A percentile compares a stretch with the other conserved stretches of the same genome.
phyloP scores from a whole-genome alignment of 1,140 invertebrate genomes.

The Penaeus vannamei region DNA sequence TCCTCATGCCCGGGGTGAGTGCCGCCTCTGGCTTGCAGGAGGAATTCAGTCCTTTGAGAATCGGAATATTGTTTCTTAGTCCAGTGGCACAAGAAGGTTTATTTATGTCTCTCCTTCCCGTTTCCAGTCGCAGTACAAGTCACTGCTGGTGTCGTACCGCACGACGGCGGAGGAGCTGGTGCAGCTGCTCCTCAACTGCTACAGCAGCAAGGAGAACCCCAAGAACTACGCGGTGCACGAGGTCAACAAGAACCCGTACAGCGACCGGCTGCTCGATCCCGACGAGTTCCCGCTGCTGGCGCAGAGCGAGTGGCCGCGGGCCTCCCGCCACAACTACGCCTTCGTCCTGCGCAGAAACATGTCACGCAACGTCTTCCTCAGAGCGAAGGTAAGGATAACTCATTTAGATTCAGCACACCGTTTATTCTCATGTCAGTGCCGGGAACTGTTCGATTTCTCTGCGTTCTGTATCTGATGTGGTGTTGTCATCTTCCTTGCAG shows the following conservation, averaged over 20 bases:
- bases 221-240: conserved; percentile 91
- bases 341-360: conserved; percentile 48
- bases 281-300: conserved; percentile 87
- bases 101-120: conserved; percentile 35
- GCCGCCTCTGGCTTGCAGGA: not conserved
- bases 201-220: conserved; percentile 83
- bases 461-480: too few relatives aligned
- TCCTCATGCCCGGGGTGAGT: conserved; percentile 81
- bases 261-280: conserved; percentile 87
- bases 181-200: conserved; percentile 71
- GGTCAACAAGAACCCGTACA: conserved; percentile 82
- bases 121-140: conserved; percentile 68
- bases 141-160: conserved; percentile 65
- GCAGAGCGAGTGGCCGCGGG: conserved; percentile 80
- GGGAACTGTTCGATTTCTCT: too few relatives aligned
- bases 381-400: too few relatives aligned
- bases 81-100: too few relatives aligned
- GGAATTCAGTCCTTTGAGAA: too few relatives aligned
- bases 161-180: conserved; percentile 71
- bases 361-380: too few relatives aligned
- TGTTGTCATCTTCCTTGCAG: too few relatives aligned
- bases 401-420: too few relatives aligned
- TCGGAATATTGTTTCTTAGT: too few relatives aligned
- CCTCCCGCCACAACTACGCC: conserved; percentile 37
- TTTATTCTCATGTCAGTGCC: too few relatives aligned